Conservation (phyloP, 2,888 invertebrate species). For the Lutraria lutraria region DNA sequence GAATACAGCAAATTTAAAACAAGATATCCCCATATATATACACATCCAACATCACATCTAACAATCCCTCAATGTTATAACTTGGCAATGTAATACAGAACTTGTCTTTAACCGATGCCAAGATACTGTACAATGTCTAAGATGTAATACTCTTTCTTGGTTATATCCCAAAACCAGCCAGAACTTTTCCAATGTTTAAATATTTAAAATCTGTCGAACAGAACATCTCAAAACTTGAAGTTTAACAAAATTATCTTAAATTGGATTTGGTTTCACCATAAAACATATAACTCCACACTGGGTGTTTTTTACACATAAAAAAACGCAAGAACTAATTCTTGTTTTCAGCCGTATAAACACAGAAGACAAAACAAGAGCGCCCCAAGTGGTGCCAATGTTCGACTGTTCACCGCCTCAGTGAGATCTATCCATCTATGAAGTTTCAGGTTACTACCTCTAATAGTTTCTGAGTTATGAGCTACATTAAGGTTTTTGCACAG, state of each 20-base stretch:
- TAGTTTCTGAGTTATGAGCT: too few relatives aligned
- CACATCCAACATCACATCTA: neutral
- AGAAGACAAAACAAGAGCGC: too few relatives aligned
- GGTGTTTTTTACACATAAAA: neutral
- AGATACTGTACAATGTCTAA: neutral
- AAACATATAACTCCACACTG: neutral
- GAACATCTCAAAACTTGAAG: neutral
- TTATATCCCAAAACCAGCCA: neutral
- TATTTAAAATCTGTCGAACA: neutral
- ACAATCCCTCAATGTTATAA: neutral
- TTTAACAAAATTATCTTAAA: neutral
- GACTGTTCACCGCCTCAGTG: too few relatives aligned
- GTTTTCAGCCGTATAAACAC: too few relatives aligned
- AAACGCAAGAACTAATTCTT: too few relatives aligned
- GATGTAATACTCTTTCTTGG: neutral
- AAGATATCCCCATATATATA: neutral
- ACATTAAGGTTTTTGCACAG: too few relatives aligned
- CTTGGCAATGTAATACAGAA: constrained; percentile 6
- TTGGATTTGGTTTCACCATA: neutral
- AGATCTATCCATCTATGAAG: too few relatives aligned
- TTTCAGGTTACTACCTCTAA: too few relatives aligned
- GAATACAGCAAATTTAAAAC: neutral
- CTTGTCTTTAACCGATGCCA: neutral
- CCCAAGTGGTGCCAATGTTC: too few relatives aligned
- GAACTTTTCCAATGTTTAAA: neutral